These are phyloP conservation scores for Crioceris asparagi DNA, from an alignment of 2,888 invertebrate species.

Conservation along the genomic window DNA sequence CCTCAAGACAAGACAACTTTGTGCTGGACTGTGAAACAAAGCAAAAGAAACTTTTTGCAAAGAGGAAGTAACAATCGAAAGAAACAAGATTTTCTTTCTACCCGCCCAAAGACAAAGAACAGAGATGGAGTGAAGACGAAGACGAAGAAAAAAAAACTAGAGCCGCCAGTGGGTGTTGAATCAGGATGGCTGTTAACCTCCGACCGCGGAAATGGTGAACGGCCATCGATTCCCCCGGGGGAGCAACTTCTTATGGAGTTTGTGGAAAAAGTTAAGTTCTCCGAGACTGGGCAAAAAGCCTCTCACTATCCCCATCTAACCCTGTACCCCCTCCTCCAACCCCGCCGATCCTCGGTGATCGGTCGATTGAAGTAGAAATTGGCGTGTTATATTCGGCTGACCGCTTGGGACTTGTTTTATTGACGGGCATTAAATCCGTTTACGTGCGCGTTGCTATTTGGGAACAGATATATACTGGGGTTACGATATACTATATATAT, in stretches of 20 bases:
- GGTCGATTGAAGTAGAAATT: conserved; percentile 35
- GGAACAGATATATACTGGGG: too few relatives aligned
- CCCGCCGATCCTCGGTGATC: too few relatives aligned
- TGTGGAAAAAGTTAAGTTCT: conserved; percentile 24
- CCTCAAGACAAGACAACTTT: conserved; percentile 1
- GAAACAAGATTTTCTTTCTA: background rate
- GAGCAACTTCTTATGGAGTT: conserved; percentile 33
- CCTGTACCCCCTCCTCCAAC: background rate
- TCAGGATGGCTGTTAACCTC: conserved; percentile 33
- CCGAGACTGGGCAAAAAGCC: background rate
- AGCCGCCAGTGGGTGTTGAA: conserved; percentile 27
- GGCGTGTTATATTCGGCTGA: conserved; percentile 35
- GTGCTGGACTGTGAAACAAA: background rate
- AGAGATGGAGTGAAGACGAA: conserved; percentile 1
- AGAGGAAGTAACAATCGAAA: background rate
- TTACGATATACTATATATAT: too few relatives aligned
- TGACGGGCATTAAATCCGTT: conserved; percentile 13
- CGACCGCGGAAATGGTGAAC: conserved; percentile 24
- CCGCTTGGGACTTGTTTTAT: conserved; percentile 28
- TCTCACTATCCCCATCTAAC: background rate
- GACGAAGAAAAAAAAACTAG: conserved; percentile 18
- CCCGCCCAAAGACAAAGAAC: background rate
- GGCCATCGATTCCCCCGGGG: conserved; percentile 33
- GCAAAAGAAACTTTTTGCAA: background rate
- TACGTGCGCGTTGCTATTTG: conserved; percentile 6